Percentiles rank a stretch among this genome's conserved stretches.
phyloP scores from a whole-genome alignment of 2,113 vertebrate genomes.

The Axis porcinus region DNA sequence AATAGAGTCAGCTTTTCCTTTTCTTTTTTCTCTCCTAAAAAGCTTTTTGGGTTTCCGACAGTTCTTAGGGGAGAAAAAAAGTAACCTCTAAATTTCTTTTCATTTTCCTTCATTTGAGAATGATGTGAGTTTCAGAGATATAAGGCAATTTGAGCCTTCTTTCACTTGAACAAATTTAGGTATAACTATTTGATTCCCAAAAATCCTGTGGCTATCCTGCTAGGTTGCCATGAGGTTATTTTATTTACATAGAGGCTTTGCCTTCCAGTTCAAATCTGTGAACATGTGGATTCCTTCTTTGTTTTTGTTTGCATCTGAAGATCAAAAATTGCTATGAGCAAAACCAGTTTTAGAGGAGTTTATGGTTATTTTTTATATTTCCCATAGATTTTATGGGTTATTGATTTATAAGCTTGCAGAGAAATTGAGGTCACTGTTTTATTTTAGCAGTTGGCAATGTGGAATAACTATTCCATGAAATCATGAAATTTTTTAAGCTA shows the following conservation, averaged over 20 bases:
- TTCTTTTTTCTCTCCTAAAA: not conserved
- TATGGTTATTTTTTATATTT: conserved; percentile 57
- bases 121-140: not conserved
- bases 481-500: conserved; percentile 45
- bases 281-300: conserved; percentile 21
- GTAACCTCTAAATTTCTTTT: conserved; percentile 46
- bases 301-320: conserved; percentile 34
- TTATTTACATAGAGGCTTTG: not conserved
- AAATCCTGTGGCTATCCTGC: not conserved
- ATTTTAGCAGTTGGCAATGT: conserved; percentile 42
- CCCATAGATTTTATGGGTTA: conserved; percentile 61
- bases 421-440: conserved; percentile 59
- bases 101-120: conserved; percentile 52
- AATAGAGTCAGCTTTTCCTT: not conserved
- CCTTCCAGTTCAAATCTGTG: conserved; percentile 26
- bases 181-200: not conserved
- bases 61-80: not conserved
- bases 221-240: not conserved
- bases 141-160: not conserved
- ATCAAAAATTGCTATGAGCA: conserved; percentile 51
- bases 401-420: conserved; percentile 67
- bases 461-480: conserved; percentile 61
- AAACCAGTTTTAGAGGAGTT: conserved; percentile 55
- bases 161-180: not conserved
- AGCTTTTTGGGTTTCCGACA: not conserved